phyloP scores from a whole-genome alignment of 2,113 vertebrate species.

The Phylloscopus whistleri region DNA sequence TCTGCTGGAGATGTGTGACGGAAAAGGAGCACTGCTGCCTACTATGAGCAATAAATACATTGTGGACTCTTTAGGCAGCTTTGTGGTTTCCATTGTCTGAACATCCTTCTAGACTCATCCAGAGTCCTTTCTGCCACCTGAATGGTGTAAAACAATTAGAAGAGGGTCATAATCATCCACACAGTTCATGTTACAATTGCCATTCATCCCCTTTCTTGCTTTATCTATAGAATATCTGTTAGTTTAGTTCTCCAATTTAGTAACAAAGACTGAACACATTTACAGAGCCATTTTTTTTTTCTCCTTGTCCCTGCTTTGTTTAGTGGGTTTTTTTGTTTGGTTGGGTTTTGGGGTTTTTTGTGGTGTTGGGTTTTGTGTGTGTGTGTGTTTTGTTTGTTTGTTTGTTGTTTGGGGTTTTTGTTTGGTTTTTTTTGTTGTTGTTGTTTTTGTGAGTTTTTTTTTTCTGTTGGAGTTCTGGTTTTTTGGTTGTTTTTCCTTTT shows the following conservation, averaged over 20 bases:
- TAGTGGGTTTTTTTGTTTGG: too few species aligned
- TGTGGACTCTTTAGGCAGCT: neutral
- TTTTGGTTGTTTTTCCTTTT: too few species aligned
- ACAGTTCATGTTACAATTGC: neutral
- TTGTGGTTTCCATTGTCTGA: neutral
- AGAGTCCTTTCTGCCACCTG: neutral
- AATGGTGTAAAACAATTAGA: neutral
- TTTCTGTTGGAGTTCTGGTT: neutral
- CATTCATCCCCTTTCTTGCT: neutral
- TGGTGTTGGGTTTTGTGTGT: too few species aligned
- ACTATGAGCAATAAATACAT: neutral
- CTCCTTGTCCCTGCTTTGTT: rapidly evolving
- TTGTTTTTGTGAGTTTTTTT: neutral
- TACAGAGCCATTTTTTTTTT: neutral
- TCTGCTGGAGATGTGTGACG: neutral
- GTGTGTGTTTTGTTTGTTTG: neutral
- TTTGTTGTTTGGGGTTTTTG: too few species aligned
- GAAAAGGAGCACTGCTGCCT: neutral
- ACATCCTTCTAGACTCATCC: neutral
- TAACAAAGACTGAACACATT: neutral
- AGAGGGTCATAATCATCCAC: neutral
- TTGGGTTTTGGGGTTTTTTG: too few species aligned
- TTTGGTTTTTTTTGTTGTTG: too few species aligned
- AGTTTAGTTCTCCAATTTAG: neutral
- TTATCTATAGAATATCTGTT: neutral